Conservation (phyloP, 2,888 invertebrate genomes). For the Melieria picta region DNA sequence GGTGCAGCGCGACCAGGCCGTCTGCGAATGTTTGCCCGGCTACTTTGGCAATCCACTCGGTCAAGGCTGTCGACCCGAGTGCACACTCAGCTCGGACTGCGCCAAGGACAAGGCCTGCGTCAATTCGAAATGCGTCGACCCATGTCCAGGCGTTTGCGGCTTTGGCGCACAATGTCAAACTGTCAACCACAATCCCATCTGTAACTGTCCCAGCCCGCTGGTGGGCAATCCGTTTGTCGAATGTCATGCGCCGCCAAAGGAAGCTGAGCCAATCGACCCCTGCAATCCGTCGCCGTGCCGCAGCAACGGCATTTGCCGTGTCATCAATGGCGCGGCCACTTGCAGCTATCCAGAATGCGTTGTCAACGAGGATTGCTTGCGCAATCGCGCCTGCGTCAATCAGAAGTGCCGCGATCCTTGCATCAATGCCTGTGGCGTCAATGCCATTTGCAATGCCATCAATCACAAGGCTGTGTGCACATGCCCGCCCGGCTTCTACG, state of each 20-base stretch:
- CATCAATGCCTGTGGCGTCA: slow-evolving; percentile 82
- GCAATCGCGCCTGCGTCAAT: slow-evolving; percentile 81
- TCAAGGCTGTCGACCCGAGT: slow-evolving; percentile 83
- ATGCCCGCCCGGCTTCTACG: slow-evolving; percentile 81
- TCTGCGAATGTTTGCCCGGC: slow-evolving; percentile 81
- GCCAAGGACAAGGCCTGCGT: slow-evolving; percentile 79
- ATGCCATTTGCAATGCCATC: slow-evolving; percentile 81
- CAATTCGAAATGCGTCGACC: slow-evolving; percentile 81
- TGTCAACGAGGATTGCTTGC: slow-evolving; percentile 87
- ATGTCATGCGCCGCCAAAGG: slow-evolving; percentile 68
- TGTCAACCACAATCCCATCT: slow-evolving; percentile 86
- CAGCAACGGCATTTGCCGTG: slow-evolving; percentile 82
- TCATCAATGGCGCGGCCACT: slow-evolving; percentile 75
- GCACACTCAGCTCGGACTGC: slow-evolving; percentile 84
- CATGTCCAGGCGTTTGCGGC: slow-evolving; percentile 84
- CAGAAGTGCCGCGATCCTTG: slow-evolving; percentile 89
- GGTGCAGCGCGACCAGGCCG: slow-evolving; percentile 68
- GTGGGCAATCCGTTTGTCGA: slow-evolving; percentile 85
- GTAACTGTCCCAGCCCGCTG: slow-evolving; percentile 77
- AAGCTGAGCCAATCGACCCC: slow-evolving; percentile 71
- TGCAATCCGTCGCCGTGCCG: slow-evolving; percentile 88
- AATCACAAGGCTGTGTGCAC: slow-evolving; percentile 86
- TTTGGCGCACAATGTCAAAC: slow-evolving; percentile 80
- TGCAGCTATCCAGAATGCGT: slow-evolving; percentile 89
- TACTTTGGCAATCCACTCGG: slow-evolving; percentile 76